Evolutionary conservation across 2,113 vertebrate genomes (phyloP).

Genomic region (Pachypanchax playfairii): DNA sequence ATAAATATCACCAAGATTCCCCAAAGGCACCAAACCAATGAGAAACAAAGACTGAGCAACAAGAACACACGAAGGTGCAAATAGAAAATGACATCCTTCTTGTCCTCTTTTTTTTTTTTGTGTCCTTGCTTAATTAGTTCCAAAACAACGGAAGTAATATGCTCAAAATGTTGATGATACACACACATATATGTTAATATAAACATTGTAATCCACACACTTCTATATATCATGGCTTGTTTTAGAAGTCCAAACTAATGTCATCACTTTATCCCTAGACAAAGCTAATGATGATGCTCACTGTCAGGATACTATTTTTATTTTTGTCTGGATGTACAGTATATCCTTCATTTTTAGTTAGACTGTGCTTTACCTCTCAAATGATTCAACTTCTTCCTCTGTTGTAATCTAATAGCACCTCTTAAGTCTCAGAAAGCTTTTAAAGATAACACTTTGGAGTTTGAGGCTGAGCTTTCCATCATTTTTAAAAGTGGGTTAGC

Average conservation of each 20-base stretch:
- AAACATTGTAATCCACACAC: too few species aligned
- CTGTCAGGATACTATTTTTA: too few species aligned
- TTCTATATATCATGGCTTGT: too few species aligned
- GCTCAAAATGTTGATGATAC: constrained; percentile 4
- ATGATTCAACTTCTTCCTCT: constrained; percentile 12
- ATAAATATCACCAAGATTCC: constrained; percentile 66
- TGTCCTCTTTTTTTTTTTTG: constrained; percentile 39
- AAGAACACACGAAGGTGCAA: constrained; percentile 50
- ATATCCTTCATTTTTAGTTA: not conserved
- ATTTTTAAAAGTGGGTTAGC: constrained; percentile 57
- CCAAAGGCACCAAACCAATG: constrained; percentile 51
- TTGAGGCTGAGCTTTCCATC: constrained; percentile 47
- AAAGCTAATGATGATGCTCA: too few species aligned
- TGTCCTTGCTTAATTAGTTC: constrained; percentile 36
- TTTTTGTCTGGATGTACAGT: too few species aligned
- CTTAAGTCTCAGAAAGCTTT: constrained; percentile 37
- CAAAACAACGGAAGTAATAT: constrained; percentile 1
- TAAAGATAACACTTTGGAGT: constrained; percentile 42
- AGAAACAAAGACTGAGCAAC: constrained; percentile 45
- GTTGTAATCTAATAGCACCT: constrained; percentile 22
- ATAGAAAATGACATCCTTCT: constrained; percentile 48
- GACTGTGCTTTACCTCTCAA: not conserved
- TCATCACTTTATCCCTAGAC: too few species aligned
- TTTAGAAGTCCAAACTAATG: too few species aligned
- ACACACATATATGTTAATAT: too few species aligned